Percentiles rank a stretch among this genome's conserved stretches.
phyloP scores from a whole-genome alignment of 1,140 invertebrate species.

The Araneus ventricosus region DNA sequence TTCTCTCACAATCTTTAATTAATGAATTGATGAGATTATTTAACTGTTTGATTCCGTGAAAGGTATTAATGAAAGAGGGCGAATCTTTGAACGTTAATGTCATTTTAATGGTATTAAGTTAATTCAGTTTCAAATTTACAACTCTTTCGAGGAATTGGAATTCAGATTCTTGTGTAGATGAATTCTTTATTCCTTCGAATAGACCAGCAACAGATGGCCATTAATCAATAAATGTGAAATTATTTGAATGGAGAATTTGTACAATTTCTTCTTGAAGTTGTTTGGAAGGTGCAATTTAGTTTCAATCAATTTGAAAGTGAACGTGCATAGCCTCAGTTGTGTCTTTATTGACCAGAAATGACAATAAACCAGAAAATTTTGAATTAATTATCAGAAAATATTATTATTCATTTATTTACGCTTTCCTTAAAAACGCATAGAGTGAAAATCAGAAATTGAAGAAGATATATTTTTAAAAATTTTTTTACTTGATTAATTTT shows the following conservation, averaged over 20 bases:
- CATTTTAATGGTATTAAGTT: slow-evolving; percentile 31
- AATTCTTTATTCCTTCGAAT: neutral
- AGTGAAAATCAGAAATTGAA: too few relatives aligned
- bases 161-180: neutral
- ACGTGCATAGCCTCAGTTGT: too few relatives aligned
- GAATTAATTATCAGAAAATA: too few relatives aligned
- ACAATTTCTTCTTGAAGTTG: neutral
- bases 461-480: too few relatives aligned
- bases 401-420: too few relatives aligned
- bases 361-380: too few relatives aligned
- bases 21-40: neutral
- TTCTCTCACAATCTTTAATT: slow-evolving; percentile 7
- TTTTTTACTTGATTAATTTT: too few relatives aligned
- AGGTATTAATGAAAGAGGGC: neutral
- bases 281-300: neutral
- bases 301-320: too few relatives aligned
- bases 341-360: too few relatives aligned
- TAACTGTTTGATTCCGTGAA: neutral
- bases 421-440: too few relatives aligned
- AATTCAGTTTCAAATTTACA: neutral
- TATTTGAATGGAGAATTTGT: neutral
- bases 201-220: neutral
- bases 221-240: neutral
- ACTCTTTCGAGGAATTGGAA: neutral
- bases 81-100: neutral